These are phyloP conservation scores for Hoplodrina ambigua DNA, from an alignment of 2,888 invertebrate genomes.

Conservation along the genomic window DNA sequence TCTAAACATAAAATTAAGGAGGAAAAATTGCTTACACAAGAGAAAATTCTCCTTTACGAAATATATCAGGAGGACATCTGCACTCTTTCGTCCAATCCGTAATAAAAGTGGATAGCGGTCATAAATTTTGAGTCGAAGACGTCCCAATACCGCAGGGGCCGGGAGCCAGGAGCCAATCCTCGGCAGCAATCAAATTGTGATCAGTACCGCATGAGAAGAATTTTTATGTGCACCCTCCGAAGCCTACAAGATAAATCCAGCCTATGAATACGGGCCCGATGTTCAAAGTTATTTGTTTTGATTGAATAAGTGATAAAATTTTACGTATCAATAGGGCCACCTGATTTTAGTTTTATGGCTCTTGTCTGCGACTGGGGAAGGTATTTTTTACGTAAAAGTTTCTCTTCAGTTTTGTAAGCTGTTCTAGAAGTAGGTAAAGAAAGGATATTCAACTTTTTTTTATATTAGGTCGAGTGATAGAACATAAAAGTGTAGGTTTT, in stretches of 20 bases:
- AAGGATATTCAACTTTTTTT: no score
- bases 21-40: conserved; percentile 63
- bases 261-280: conserved; percentile 67
- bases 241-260: conserved; percentile 77
- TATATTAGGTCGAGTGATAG: no score
- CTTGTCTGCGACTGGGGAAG: conserved; percentile 1
- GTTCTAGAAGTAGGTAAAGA: no score
- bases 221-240: conserved; percentile 83
- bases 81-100: conserved; percentile 84
- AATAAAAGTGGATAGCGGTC: conserved; percentile 84
- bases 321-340: conserved; percentile 63
- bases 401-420: background rate
- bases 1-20: conserved; percentile 67
- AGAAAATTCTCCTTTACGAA: conserved; percentile 63
- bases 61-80: conserved; percentile 82
- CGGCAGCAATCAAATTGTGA: conserved; percentile 86
- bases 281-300: conserved; percentile 74
- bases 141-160: conserved; percentile 75
- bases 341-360: conserved; percentile 57
- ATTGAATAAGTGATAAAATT: conserved; percentile 74
- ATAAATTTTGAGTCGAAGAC: conserved; percentile 80
- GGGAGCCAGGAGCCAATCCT: conserved; percentile 68
- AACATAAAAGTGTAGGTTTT: no score
- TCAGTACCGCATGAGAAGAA: conserved; percentile 82
- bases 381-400: background rate